Base-by-base conservation (phyloP, 2,113 vertebrate genomes). In the Carassius auratus region DNA sequence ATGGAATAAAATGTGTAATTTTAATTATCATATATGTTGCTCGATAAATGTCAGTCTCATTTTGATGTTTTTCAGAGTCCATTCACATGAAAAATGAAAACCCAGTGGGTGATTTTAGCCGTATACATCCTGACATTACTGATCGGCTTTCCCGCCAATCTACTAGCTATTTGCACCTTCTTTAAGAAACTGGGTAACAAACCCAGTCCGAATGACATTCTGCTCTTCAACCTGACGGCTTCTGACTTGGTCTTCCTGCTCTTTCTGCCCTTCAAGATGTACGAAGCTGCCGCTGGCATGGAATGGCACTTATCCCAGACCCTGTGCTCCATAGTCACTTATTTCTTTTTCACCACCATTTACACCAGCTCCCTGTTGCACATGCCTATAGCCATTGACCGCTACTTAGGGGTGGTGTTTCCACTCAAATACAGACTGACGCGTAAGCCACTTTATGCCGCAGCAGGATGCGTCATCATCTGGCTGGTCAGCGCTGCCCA, bases 341-440 rank as follows among this genome's bases (percentile, higher is more conserved):
- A 93, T 9, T 86, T 91, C 78, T 96, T 95, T 85, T 96, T 92
- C 89, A 93, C 93, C 86, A 95, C 93, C 89, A 94, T 96, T 89
- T 95, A 96, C 82, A 90, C 94, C 86, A 96, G 94, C 90, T 93
- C 93, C 0, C 90, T 94, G 71, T 92, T 96, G 57, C 90, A 96
- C 80, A 94, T 93, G 0, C 94, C 92, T 0, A 90, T 96, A 76
- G 95, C 95, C 17, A 84, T 95, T 0, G 93, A 96, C 74, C 92
- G 96, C 21, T 95, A 94, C 52, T 87, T 95, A 30, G 92, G 92
- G 0, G 93, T 94, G 9, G 94, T 91, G 1, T 95, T 92, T 64
- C 95, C 95, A 0, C 88, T 95, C 78, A 86, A 30, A 15, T 94
- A 94, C 91, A 92, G 92, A 81, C 83, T 91, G 4, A 76, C 84